A percentile compares a stretch with the other conserved stretches of the same genome.
phyloP scores from a whole-genome alignment of 2,888 invertebrate species.

The Rhagonycha fulva region DNA sequence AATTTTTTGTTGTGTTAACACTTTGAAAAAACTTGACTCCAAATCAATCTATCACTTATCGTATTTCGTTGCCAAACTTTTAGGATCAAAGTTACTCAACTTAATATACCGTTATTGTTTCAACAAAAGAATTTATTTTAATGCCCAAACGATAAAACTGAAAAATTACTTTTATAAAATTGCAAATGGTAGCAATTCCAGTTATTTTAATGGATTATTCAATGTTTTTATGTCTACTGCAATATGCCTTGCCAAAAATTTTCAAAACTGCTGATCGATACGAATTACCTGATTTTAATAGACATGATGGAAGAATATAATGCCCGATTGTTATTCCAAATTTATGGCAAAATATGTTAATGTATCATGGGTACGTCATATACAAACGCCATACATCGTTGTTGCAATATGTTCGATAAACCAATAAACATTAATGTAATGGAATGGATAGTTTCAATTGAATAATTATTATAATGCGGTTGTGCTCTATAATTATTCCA shows the following conservation, averaged over 20 bases:
- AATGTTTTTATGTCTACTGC: not conserved
- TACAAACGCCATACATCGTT: not conserved
- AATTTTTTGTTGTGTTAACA: not conserved
- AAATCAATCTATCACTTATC: not conserved
- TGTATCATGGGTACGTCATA: not conserved
- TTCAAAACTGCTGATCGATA: not conserved
- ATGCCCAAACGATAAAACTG: constrained; percentile 9
- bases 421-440: not conserved
- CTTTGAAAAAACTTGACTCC: not conserved
- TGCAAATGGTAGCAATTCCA: constrained; percentile 2
- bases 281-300: not conserved
- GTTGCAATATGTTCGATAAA: not conserved
- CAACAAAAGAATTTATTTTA: constrained; percentile 18
- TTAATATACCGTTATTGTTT: constrained; percentile 20
- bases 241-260: not conserved
- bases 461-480: not conserved
- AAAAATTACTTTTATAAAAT: constrained; percentile 11
- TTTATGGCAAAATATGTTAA: not conserved
- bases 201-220: constrained; percentile 10
- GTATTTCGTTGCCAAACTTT: constrained; percentile 11
- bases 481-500: no score
- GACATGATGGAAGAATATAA: not conserved
- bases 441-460: not conserved
- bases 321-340: not conserved
- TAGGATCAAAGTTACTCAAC: constrained; percentile 11